Base-by-base conservation (phyloP, 2,113 vertebrate species). In the Lasiurus borealis region DNA sequence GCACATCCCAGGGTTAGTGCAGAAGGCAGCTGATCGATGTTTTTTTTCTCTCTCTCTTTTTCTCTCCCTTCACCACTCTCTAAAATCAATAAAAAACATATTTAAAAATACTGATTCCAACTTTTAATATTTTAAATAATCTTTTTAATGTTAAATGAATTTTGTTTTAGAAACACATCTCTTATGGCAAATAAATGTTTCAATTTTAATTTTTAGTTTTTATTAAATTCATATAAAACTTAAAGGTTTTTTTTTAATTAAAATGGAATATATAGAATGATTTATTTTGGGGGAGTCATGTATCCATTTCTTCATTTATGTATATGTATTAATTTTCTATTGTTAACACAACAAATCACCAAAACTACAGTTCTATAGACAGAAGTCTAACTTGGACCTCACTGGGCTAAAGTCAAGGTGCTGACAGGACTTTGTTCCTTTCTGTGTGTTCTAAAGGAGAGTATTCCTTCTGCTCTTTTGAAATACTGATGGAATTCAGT, bases 201-300 rank as follows among this genome's bases (percentile, higher is more conserved):
- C 3, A 16, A 68, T 80, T 86, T 91, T 81, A 68, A 78, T 46
- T 92, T 93, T 84, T 84, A 31, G 18, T 36, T 68, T 90, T 27
- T 85, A 54, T 71, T 64, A 85, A 64, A 87, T 66, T 75, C 31
- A 72, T 57, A 46, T 86, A 78, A 86, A 81, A 88, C 88, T 62
- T 93, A 19, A 81, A 69, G 5, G 23, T 0, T 9, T 23, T 36
- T n/a, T 15, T 64, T 57, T 8, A 57, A n/a, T n/a, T n/a, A 62
- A 95, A 94, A 73, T 87, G 10, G 48, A 14, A 57, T 68, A 66
- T 68, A 44, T 44, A 31, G 46, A 86, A 52, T 50, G 52, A 83
- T 54, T 78, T 29, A 23, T 6, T 76, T 77, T 83, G 27, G 11
- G 6, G 23, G 76, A 80, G 11, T 44, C 21, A 25, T 54, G 8